Evolutionary conservation across 2,113 vertebrate species (phyloP).

Genomic region (Ifrita kowaldi): DNA sequence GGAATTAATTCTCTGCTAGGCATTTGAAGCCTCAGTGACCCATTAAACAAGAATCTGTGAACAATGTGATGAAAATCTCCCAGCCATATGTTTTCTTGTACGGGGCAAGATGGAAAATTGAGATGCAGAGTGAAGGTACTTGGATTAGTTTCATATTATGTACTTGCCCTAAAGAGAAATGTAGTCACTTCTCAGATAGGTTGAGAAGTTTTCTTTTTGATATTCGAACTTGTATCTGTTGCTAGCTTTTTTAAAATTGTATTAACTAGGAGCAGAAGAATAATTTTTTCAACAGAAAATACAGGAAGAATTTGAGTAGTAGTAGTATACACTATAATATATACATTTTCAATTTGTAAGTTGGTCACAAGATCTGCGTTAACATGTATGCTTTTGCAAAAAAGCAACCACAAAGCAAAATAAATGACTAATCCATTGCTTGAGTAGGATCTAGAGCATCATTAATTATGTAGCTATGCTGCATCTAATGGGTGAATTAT

Average conservation of each 20-base stretch:
- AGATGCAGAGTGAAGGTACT: not conserved
- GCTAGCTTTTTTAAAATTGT: not conserved
- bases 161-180: not conserved
- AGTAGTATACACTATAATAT: not conserved
- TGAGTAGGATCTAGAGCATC: not conserved
- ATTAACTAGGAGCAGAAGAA: not conserved
- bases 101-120: not conserved
- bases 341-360: not conserved
- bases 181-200: not conserved
- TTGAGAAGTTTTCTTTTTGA: not conserved
- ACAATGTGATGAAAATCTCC: not conserved
- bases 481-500: not conserved
- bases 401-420: not conserved
- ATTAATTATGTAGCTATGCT: not conserved
- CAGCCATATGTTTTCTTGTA: not conserved
- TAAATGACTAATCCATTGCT: not conserved
- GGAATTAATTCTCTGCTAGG: not conserved
- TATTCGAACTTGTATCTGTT: not conserved
- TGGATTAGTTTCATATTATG: not conserved
- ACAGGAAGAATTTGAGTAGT: not conserved
- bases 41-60: not conserved
- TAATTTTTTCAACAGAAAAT: not conserved
- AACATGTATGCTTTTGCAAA: not conserved
- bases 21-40: not conserved
- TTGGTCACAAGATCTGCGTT: not conserved